Evolutionary conservation across 2,113 vertebrate species (phyloP), one percentile per base, ranked within the genome.

Genomic region (Stigmatopora nigra): DNA sequence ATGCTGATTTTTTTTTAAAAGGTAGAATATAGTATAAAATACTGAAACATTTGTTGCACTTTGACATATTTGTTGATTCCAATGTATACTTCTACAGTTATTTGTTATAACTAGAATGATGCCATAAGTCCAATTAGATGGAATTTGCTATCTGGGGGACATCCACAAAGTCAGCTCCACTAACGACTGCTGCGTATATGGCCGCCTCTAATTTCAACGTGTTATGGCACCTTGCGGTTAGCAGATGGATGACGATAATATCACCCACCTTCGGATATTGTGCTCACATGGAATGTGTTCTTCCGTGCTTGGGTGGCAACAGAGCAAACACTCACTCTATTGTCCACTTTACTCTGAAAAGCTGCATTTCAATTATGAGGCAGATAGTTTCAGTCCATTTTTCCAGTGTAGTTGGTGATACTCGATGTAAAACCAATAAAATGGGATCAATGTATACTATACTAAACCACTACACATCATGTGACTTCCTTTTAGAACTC

Each of bases 141-240:
- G 38, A 41, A 10, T 41, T 41, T 41, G 38, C 38, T 19, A 60
- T 82, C 67, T 76, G 67, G 69, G 70, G 63, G 72, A 60, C 52
- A 41, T 4, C 38, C 75, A 38, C 71, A 78, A 75, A 75, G 62
- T 66, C 46, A 25, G 16, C 63, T 47, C 25, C n/a, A 2, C 45
- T 46, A 14, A 46, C 45, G 13, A 46, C 36, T 1, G 17, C 35
- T 20, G 31, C 15, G 17, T 46, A 8, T 46, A 8, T 19, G n/a
- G 19, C 19, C 65, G 76, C 69, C 66, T 75, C 75, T 77, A 74
- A 80, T 82, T 76, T 75, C 70, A 69, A 76, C 69, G 63, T 74
- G 80, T 78, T 61, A 57, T 78, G 82, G 65, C 73, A 80, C 63
- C 72, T 61, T 71, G 77, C 60, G 67, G 61, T 74, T 68, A 70